Evolutionary conservation across 2,113 vertebrate species (phyloP).

Genomic region (Epinephelus fuscoguttatus): DNA sequence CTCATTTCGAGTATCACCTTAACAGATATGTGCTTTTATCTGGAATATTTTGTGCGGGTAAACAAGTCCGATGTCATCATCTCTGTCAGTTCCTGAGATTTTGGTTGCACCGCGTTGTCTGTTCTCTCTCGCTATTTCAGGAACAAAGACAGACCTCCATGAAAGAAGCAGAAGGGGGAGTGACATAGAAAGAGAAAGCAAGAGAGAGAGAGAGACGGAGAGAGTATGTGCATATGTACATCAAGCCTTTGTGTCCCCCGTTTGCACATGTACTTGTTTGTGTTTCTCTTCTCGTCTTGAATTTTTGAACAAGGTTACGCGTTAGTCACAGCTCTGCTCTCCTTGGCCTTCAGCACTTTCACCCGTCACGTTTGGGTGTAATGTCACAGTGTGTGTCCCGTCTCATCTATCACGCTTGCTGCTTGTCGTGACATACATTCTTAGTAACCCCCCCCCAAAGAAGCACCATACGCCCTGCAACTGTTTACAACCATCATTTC

Average conservation of each 20-base stretch:
- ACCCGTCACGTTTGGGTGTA: constrained; percentile 29
- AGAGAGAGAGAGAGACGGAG: constrained; percentile 1
- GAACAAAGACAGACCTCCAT: constrained; percentile 56
- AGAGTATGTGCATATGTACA: constrained; percentile 22
- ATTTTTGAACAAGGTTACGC: constrained; percentile 60
- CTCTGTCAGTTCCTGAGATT: constrained; percentile 47
- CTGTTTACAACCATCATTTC: constrained; percentile 21
- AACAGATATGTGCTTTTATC: constrained; percentile 47
- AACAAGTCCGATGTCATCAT: constrained; percentile 60
- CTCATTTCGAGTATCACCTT: constrained; percentile 32
- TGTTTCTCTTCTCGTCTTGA: constrained; percentile 38
- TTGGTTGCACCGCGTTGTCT: constrained; percentile 27
- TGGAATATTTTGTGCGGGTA: constrained; percentile 48
- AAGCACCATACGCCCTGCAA: not conserved
- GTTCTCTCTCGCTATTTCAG: constrained; percentile 60
- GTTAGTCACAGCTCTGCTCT: constrained; percentile 18
- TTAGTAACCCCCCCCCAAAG: not conserved
- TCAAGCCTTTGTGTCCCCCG: constrained; percentile 11
- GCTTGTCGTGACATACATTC: not conserved
- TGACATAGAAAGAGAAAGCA: constrained; percentile 38
- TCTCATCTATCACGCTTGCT: constrained; percentile 27
- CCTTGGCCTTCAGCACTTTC: constrained; percentile 19
- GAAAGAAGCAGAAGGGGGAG: constrained; percentile 45
- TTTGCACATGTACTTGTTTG: constrained; percentile 21
- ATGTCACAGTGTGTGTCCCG: constrained; percentile 24